Conservation (phyloP, 2,797 vertebrate genomes). For the Erethizon dorsatum region DNA sequence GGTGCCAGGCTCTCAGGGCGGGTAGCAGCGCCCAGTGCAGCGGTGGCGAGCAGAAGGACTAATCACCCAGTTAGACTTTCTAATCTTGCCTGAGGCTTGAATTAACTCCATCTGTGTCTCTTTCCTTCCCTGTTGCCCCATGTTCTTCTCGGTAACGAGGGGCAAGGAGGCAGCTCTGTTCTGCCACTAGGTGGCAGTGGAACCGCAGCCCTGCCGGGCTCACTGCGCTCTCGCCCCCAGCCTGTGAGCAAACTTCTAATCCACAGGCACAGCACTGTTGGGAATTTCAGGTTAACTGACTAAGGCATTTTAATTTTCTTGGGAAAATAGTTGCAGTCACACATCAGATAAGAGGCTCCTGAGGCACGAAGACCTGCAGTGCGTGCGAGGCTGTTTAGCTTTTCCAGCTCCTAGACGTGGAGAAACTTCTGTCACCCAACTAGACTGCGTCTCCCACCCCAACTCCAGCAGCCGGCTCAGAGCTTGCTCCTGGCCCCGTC, state of each 20-base stretch:
- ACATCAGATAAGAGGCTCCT: constrained; percentile 64
- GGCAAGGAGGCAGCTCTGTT: not conserved
- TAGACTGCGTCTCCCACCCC: rapidly evolving
- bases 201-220: constrained; percentile 3
- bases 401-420: not conserved
- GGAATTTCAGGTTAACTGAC: constrained; percentile 81
- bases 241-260: constrained; percentile 49
- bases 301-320: constrained; percentile 83
- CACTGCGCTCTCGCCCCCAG: not conserved
- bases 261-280: constrained; percentile 16
- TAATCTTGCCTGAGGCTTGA: rapidly evolving
- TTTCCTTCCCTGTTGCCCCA: not conserved
- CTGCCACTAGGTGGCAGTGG: constrained; percentile 79
- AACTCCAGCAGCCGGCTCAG: not conserved
- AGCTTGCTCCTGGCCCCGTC: not conserved
- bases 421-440: not conserved
- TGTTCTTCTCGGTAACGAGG: not conserved
- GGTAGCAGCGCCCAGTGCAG: not conserved
- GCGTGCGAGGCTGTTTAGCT: not conserved
- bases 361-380: not conserved
- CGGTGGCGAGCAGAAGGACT: not conserved
- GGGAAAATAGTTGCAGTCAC: constrained; percentile 78
- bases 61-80: rapidly evolving
- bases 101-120: too few species aligned
- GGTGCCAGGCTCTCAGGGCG: not conserved